These are phyloP conservation scores for Chaetorhynchus papuensis DNA, from an alignment of 2,113 vertebrate species.

Conservation along the genomic window DNA sequence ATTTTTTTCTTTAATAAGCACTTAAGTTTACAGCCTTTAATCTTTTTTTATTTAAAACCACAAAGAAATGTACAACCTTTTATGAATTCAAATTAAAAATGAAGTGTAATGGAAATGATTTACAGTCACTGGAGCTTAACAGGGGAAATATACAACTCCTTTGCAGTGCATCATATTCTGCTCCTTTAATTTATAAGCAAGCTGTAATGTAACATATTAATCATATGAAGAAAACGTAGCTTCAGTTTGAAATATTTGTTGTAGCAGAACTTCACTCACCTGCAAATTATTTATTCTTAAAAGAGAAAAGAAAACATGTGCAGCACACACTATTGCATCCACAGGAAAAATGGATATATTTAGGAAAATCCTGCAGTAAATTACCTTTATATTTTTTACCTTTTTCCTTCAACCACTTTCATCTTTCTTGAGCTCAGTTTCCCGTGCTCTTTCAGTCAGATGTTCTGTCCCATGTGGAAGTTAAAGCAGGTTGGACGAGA, in stretches of 20 bases:
- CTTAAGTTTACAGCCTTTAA: conserved; percentile 19
- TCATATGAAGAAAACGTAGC: conserved; percentile 21
- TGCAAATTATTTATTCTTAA: conserved; percentile 48
- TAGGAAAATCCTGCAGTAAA: neutral
- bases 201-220: conserved; percentile 48
- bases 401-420: neutral
- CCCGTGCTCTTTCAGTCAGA: neutral
- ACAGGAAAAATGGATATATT: neutral
- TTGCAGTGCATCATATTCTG: conserved; percentile 6
- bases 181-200: conserved; percentile 58
- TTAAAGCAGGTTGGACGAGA: neutral
- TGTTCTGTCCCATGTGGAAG: neutral
- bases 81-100: conserved; percentile 60
- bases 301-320: neutral
- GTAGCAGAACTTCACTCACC: neutral
- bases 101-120: conserved; percentile 39
- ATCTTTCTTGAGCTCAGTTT: neutral
- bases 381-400: neutral
- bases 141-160: conserved; percentile 40
- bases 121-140: conserved; percentile 26
- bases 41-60: conserved; percentile 47
- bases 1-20: conserved; percentile 32
- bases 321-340: neutral
- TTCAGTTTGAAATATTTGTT: conserved; percentile 58
- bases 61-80: conserved; percentile 18